Evolutionary conservation across 2,797 vertebrate genomes (phyloP), one percentile per base, ranked within the genome.

Genomic region (Sebastes nivosus): DNA sequence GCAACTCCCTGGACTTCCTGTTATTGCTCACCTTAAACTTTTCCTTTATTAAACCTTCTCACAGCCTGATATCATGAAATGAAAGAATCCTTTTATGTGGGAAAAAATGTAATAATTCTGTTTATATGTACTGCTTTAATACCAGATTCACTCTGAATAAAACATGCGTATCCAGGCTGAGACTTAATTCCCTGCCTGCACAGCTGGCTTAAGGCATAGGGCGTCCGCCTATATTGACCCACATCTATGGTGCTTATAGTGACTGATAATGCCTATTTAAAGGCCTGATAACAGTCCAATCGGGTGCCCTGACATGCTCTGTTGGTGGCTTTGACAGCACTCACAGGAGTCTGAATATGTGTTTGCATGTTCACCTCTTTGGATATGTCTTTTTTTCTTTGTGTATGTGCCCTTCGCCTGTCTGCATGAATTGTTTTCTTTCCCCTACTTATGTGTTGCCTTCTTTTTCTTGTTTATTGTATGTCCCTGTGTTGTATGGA

Each of bases 11-110:
- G 24, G 57, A 78, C 61, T 68, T 85, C 54, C 75, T 73, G 84
- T 82, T 84, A 67, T 84, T 82, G 65, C 75, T 86, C 61, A 67
- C 42, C 66, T 79, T 60, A 16, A 83, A 76, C 22, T 57, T 85
- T 71, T 36, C 13, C 71, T 80, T 77, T 74, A 79, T 78, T 88
- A 79, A 79, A 82, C 75, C 58, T 75, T 29, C 14, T 36, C 57
- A 27, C 80, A 3, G 18, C 58, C 61, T 24, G 67, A 82, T 61
- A 67, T 65, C 20, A 11, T 2, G 8, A 83, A 75, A 86, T 80
- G 60, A 84, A 82, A 29, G 52, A 55, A 74, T 29, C 24, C 64
- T 67, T 70, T 75, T 73, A 72, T 11, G 46, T 57, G 81, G 82
- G 87, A 85, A 22, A 18, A 27, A 20, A 55, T 27, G 7, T 64